Percentiles rank a stretch among this genome's conserved stretches.
phyloP scores from a whole-genome alignment of 1,140 invertebrate species.

The Akabosia matsudoensis region DNA sequence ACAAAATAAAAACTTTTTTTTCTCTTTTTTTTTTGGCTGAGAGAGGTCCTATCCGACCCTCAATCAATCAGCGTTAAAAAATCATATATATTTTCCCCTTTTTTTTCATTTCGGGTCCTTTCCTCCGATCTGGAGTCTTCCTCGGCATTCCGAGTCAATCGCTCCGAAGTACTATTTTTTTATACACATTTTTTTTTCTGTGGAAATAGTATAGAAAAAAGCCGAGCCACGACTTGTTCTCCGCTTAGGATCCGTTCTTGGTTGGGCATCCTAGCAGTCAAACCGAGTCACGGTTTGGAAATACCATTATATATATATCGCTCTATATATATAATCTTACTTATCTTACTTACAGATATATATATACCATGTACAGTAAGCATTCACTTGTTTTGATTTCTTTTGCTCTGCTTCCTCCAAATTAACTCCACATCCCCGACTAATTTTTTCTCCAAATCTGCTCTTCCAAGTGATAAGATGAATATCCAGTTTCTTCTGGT shows the following conservation, averaged over 20 bases:
- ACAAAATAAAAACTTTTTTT: slow-evolving; percentile 2
- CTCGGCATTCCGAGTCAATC: no score
- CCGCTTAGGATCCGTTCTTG: slow-evolving; percentile 4
- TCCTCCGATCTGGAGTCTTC: no score
- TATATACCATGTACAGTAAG: background rate
- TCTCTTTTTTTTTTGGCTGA: background rate
- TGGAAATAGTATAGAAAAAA: no score
- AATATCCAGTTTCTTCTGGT: no score
- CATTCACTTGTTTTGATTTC: background rate
- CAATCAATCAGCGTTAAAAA: no score
- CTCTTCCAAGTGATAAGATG: no score
- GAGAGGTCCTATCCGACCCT: no score
- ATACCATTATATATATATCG: background rate
- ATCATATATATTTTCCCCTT: background rate
- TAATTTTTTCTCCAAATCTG: no score
- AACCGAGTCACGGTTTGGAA: slow-evolving; percentile 20
- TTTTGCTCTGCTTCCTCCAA: no score
- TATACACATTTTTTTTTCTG: background rate
- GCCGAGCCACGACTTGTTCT: slow-evolving; percentile 6
- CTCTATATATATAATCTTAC: background rate
- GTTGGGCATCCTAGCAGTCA: slow-evolving; percentile 12
- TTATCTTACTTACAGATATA: background rate
- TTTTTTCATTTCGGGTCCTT: no score
- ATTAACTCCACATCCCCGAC: no score
- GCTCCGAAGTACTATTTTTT: no score